These are phyloP conservation scores for Drosophila nr. perissopoda DNA, from an alignment of 2,888 invertebrate genomes.

Conservation along the genomic window DNA sequence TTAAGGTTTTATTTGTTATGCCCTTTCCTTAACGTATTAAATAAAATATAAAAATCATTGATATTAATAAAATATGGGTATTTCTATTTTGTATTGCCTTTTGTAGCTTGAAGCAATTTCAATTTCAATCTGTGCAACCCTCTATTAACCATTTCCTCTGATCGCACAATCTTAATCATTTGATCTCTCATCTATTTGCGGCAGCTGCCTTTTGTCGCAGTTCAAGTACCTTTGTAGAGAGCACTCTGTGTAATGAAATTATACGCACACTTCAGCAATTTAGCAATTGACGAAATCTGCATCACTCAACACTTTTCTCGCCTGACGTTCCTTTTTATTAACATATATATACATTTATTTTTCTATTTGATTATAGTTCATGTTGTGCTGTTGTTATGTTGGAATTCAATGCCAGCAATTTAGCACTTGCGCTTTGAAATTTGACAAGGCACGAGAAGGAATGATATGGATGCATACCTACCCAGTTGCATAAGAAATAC, in stretches of 20 bases:
- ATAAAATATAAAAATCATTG: neutral
- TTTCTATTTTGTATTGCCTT: neutral
- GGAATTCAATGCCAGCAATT: slow-evolving; percentile 68
- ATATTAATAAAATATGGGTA: neutral
- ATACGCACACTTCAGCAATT: slow-evolving; percentile 77
- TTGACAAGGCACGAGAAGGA: slow-evolving; percentile 15
- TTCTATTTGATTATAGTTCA: slow-evolving; percentile 65
- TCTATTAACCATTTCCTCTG: slow-evolving; percentile 45
- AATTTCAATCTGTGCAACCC: slow-evolving; percentile 15
- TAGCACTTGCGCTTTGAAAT: slow-evolving; percentile 56
- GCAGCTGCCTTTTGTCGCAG: slow-evolving; percentile 39
- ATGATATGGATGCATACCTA: slow-evolving; percentile 22
- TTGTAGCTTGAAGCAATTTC: neutral
- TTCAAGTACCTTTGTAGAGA: slow-evolving; percentile 38
- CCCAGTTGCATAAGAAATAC: slow-evolving; percentile 40
- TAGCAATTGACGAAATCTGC: slow-evolving; percentile 64
- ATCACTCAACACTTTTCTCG: slow-evolving; percentile 44
- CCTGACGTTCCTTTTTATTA: slow-evolving; percentile 11
- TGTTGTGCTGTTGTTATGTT: slow-evolving; percentile 25
- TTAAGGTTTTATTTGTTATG: neutral
- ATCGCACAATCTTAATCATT: slow-evolving; percentile 39
- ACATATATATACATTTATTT: slow-evolving; percentile 20
- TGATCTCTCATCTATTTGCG: slow-evolving; percentile 33
- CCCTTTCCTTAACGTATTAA: neutral
- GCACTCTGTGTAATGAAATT: slow-evolving; percentile 63